Base-by-base conservation (phyloP, 2,113 vertebrate species). In the Hiodon alosoides region DNA sequence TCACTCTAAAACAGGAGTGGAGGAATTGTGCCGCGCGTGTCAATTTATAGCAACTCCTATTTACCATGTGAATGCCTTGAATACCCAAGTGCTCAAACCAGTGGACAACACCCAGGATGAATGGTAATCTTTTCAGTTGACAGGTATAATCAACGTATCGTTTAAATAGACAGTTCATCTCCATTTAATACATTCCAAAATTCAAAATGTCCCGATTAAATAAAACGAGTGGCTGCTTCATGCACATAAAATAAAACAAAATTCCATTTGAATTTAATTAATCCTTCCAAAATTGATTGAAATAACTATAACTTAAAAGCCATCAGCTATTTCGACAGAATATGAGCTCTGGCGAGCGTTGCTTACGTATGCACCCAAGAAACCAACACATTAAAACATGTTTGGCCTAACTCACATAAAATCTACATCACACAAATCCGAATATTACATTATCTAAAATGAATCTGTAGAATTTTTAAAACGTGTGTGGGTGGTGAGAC, bases 61-160 rank as follows among this genome's bases (percentile, higher is more conserved):
- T 93, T 93, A 90, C 84, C 91, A 93, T 94, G 75, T 92, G 85
- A 93, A 94, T 89, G 84, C 64, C 31, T 59, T 68, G 80, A 81
- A 78, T 77, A 79, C 75, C 79, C 82, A 79, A 74, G 82, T 69
- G 74, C 59, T 72, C 65, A 69, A 79, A 75, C 78, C 85, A 86
- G 79, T 76, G 80, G 82, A 78, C 78, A 81, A 3, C 78, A 61
- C 14, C 52, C 67, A n/a, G 7, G 72, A 55, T 67, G 71, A 76
- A n/a, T 71, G 71, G 69, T 16, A 51, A 53, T 31, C 31, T 73
- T 80, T 78, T 71, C 78, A 67, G 70, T 77, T 79, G 77, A 69
- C 75, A 74, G 72, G 77, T 62, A 67, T 77, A 79, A 72, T 75
- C 69, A 71, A 16, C 69, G 67, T 68, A 60, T 50, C 31, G 11